phyloP scores from a whole-genome alignment of 2,888 invertebrate genomes.

The Spodoptera exigua region DNA sequence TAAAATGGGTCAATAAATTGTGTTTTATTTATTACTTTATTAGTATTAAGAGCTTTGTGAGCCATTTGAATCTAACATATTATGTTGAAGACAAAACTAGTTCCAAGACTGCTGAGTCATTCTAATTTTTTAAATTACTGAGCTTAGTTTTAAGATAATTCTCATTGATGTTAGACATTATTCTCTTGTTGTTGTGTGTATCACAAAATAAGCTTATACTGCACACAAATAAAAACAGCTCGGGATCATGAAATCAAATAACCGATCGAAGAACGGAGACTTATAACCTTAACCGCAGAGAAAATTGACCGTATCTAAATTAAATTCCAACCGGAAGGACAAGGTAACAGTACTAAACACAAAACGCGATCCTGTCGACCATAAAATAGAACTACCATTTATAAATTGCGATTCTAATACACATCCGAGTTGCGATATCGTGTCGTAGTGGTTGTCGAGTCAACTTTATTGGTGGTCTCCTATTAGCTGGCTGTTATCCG shows the following conservation, averaged over 20 bases:
- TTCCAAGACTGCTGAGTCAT: no score
- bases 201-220: no score
- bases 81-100: no score
- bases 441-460: slow-evolving; percentile 53
- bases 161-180: no score
- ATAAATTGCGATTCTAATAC: slow-evolving; percentile 71
- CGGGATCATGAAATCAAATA: no score
- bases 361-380: slow-evolving; percentile 27
- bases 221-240: no score
- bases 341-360: slow-evolving; percentile 24
- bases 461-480: slow-evolving; percentile 71
- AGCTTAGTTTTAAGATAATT: no score
- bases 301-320: slow-evolving; percentile 13
- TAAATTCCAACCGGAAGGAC: slow-evolving; percentile 16
- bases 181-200: no score
- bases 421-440: slow-evolving; percentile 54
- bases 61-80: slow-evolving; percentile 6
- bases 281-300: no score
- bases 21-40: slow-evolving; percentile 30
- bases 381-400: slow-evolving; percentile 71
- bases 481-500: slow-evolving; percentile 70
- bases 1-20: slow-evolving; percentile 19
- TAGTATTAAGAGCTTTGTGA: slow-evolving; percentile 20
- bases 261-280: no score
- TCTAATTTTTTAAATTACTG: no score